phyloP scores from a whole-genome alignment of 2,797 vertebrate species.

The Zenarchopterus dispar region DNA sequence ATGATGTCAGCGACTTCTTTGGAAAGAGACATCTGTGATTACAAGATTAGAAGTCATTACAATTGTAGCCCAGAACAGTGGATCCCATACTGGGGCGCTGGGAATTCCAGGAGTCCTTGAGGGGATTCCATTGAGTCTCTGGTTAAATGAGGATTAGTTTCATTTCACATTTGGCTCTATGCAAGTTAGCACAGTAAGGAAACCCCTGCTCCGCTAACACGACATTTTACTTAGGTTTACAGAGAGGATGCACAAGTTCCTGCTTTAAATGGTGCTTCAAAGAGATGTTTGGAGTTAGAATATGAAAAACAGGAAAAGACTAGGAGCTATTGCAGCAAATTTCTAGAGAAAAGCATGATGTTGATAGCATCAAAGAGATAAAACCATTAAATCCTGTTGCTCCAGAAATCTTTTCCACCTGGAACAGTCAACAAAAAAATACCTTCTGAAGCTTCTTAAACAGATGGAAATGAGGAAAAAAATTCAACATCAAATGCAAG shows the following conservation, averaged over 20 bases:
- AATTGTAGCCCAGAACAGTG: slow-evolving; percentile 46
- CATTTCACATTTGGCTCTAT: slow-evolving; percentile 48
- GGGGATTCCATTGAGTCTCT: slow-evolving; percentile 34
- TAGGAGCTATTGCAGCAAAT: slow-evolving; percentile 7
- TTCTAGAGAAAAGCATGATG: background rate
- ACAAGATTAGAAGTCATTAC: slow-evolving; percentile 72
- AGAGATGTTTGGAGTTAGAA: slow-evolving; percentile 39
- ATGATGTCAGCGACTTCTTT: slow-evolving; percentile 72
- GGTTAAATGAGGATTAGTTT: slow-evolving; percentile 48
- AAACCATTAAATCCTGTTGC: no score
- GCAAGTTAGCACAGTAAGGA: slow-evolving; percentile 27
- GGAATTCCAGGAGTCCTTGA: slow-evolving; percentile 46
- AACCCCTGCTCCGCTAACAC: background rate
- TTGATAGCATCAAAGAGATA: slow-evolving; percentile 10
- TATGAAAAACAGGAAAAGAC: slow-evolving; percentile 33
- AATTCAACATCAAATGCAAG: background rate
- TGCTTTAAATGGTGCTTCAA: slow-evolving; percentile 40
- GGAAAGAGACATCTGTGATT: slow-evolving; percentile 68
- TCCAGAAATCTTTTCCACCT: background rate
- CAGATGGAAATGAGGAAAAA: background rate
- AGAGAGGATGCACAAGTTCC: slow-evolving; percentile 35
- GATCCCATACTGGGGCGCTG: slow-evolving; percentile 40
- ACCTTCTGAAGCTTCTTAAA: background rate
- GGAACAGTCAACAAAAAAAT: background rate
- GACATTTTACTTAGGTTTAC: slow-evolving; percentile 25